Base-by-base conservation (phyloP, 2,888 invertebrate species). In the Drosophila atroscutellata region DNA sequence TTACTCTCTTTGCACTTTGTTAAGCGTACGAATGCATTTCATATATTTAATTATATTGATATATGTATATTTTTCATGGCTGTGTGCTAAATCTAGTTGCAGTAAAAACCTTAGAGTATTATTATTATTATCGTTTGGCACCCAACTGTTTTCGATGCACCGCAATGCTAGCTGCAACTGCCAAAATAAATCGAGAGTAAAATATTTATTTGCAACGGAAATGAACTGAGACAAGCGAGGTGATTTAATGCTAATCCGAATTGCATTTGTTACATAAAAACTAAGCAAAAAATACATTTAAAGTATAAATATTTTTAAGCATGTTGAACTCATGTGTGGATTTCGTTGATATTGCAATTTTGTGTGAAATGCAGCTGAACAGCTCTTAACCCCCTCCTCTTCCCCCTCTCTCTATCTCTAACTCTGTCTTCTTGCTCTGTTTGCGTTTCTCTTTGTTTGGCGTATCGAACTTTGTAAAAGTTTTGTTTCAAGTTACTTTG, bases 211-310 rank as follows among this genome's bases (percentile, higher is more conserved):
- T 75, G 56, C 75, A 78, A 76, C 79, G 89, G 81, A 81, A 85
- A 88, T 88, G 81, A 73, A 76, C 50, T 66, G 62, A 59, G 86
- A 81, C 79, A 75, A 63, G 72, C 83, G 72, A 72, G 72, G 81
- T 86, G 89, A 83, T 89, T 85, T 83, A 89, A 76, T 77, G 89
- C 84, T 77, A 83, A 86, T 89, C 89, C 84, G 77, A 86, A 89
- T 81, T 86, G 89, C 85, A 89, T 86, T 89, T 81, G 75, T 86
- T 79, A 69, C 80, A 64, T 58, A 30, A 28, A 30, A 65, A 68
- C 72, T 68, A 67, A 51, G 30, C 64, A 24, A 50, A 65, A 70
- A 59, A 52, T 18, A 66, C 39, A 34, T 50, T 30, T 24, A 18
- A 52, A 3, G 20, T 24, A 39, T 55, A 57, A 11, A 20, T 20